phyloP scores from a whole-genome alignment of 2,797 vertebrate genomes.

The Philypnodon macrostomus region DNA sequence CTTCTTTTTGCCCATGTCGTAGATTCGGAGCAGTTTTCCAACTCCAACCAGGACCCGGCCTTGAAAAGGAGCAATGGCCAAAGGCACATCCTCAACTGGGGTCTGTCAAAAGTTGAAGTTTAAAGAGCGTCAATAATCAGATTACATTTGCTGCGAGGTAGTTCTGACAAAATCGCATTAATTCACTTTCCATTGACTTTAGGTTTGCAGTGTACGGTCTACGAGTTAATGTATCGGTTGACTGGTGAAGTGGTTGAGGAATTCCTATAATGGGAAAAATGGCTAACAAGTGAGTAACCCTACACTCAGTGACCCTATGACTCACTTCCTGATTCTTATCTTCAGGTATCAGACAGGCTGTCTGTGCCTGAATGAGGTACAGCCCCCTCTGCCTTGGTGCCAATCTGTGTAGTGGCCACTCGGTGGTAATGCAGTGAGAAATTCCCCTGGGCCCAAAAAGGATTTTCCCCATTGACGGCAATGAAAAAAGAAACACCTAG shows the following conservation, averaged over 20 bases:
- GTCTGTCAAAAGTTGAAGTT: conserved; percentile 84
- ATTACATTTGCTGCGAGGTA: too few relatives aligned
- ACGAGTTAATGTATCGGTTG: not conserved
- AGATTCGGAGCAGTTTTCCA: conserved; percentile 94
- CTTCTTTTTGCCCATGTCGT: conserved; percentile 97
- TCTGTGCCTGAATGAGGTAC: conserved; percentile 27
- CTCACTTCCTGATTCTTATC: conserved; percentile 46
- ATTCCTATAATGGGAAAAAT: conserved; percentile 35
- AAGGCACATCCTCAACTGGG: conserved; percentile 92
- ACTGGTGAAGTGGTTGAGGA: conserved; percentile 53
- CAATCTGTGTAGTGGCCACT: too few relatives aligned
- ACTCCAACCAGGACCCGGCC: conserved; percentile 91
- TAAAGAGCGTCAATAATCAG: too few relatives aligned
- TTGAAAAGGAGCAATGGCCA: conserved; percentile 97
- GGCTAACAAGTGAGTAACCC: conserved; percentile 14
- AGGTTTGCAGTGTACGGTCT: not conserved
- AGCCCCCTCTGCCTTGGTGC: too few relatives aligned
- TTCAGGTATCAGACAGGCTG: conserved; percentile 46
- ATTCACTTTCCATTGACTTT: too few relatives aligned
- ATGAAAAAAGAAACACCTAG: too few relatives aligned
- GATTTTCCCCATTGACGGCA: too few relatives aligned
- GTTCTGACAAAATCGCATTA: too few relatives aligned
- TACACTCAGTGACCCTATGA: conserved; percentile 18
- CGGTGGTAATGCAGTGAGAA: too few relatives aligned
- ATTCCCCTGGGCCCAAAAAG: too few relatives aligned